Conservation (phyloP, 2,888 invertebrate genomes). For the Drosophila trichaetosa region DNA sequence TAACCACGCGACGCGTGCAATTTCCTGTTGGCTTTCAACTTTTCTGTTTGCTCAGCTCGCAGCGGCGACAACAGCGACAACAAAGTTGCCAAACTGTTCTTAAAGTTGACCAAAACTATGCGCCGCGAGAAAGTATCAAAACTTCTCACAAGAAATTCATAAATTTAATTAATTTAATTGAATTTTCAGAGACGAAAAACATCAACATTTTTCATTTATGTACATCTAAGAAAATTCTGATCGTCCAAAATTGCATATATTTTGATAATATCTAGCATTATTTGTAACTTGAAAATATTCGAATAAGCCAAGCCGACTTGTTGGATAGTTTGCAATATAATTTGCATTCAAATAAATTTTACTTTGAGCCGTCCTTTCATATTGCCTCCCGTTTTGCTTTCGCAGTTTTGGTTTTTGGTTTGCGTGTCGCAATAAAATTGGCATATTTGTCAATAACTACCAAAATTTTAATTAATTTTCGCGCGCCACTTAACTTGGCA, state of each 20-base stretch:
- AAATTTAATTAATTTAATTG: neutral
- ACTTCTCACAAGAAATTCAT: neutral
- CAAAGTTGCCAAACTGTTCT: constrained; percentile 15
- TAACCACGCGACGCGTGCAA: constrained; percentile 59
- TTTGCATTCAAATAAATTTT: neutral
- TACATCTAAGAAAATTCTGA: neutral
- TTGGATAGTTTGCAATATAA: neutral
- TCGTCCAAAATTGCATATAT: neutral
- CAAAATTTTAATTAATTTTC: constrained; percentile 78
- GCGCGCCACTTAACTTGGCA: constrained; percentile 75
- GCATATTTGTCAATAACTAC: constrained; percentile 75
- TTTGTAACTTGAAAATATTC: neutral
- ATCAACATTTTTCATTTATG: neutral
- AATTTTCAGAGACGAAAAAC: neutral
- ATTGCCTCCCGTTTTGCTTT: neutral
- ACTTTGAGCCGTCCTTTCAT: neutral
- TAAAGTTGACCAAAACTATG: constrained; percentile 11
- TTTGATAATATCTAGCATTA: neutral
- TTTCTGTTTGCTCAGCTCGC: constrained; percentile 57
- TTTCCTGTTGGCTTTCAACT: constrained; percentile 61
- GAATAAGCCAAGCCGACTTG: neutral
- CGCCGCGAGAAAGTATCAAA: neutral
- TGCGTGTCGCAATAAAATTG: constrained; percentile 54
- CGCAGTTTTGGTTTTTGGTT: constrained; percentile 24
- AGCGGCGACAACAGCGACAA: neutral